These are phyloP conservation scores for Schmidtea mediterranea DNA, from an alignment of 1,140 invertebrate genomes.

Conservation along the genomic window DNA sequence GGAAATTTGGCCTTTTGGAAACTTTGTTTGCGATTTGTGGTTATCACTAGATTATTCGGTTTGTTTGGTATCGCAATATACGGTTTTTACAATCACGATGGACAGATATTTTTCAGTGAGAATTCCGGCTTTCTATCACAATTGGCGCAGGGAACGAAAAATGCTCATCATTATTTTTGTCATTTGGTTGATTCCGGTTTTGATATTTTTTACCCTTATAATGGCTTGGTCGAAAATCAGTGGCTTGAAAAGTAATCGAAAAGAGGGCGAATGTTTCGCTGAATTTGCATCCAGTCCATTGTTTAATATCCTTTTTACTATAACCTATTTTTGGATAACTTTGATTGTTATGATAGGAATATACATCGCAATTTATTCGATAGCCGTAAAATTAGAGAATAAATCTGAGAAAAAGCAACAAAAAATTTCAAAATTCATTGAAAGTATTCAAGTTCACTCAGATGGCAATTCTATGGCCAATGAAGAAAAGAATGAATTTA, in stretches of 20 bases:
- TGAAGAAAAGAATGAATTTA: no score
- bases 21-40: conserved; percentile 86
- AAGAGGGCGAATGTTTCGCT: conserved; percentile 60
- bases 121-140: conserved; percentile 79
- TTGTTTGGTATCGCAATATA: conserved; percentile 92
- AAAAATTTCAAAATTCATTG: no score
- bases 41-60: conserved; percentile 94
- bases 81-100: conserved; percentile 85
- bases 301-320: conserved; percentile 86
- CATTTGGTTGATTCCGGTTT: conserved; percentile 82
- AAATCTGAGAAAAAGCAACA: conserved; percentile 62
- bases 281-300: conserved; percentile 90
- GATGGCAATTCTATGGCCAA: no score
- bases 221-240: conserved; percentile 96
- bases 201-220: conserved; percentile 88
- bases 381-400: conserved; percentile 89
- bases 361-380: conserved; percentile 89
- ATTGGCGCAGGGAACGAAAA: conserved; percentile 74
- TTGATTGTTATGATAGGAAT: conserved; percentile 30
- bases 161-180: conserved; percentile 55
- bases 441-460: no score
- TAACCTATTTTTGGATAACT: conserved; percentile 90
- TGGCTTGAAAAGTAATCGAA: conserved; percentile 36
- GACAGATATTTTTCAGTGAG: conserved; percentile 96
- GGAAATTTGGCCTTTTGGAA: conserved; percentile 86